Percentiles rank a stretch among this genome's conserved stretches.
phyloP scores from a whole-genome alignment of 2,113 vertebrate genomes.

The Otocyon megalotis region DNA sequence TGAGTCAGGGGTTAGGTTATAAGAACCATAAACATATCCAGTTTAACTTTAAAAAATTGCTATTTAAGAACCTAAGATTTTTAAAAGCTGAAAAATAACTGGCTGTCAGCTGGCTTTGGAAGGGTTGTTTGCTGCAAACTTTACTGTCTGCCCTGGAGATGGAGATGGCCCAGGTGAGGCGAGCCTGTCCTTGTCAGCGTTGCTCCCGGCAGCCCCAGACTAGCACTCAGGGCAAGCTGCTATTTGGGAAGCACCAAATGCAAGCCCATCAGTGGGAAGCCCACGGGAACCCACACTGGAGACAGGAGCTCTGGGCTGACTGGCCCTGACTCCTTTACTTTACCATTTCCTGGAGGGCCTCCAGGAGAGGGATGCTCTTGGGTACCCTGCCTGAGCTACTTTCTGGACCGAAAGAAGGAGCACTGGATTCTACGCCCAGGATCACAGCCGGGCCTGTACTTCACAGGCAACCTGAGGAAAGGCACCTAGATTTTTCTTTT shows the following conservation, averaged over 20 bases:
- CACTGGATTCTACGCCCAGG: not conserved
- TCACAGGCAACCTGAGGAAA: not conserved
- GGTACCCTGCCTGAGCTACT: not conserved
- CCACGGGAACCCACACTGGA: not conserved
- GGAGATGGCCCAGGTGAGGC: too few species aligned
- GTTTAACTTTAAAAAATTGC: not conserved
- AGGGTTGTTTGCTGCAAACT: not conserved
- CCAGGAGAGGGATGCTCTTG: not conserved
- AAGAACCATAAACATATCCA: constrained; percentile 15
- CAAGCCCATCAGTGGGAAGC: not conserved
- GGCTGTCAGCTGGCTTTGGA: not conserved
- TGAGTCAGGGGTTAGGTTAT: not conserved
- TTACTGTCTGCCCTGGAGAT: not conserved
- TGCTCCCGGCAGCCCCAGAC: not conserved
- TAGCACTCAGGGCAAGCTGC: not conserved
- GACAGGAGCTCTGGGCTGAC: not conserved
- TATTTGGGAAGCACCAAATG: not conserved
- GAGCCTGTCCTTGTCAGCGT: not conserved
- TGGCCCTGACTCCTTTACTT: not conserved
- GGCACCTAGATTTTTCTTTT: not conserved
- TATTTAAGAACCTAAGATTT: constrained; percentile 49
- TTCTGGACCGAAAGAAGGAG: not conserved
- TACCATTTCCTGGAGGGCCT: not conserved
- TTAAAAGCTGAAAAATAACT: not conserved
- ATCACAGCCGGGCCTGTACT: not conserved